Evolutionary conservation across 2,888 invertebrate species (phyloP), one percentile per base, ranked within the genome.

Genomic region (Auanema sp.): DNA sequence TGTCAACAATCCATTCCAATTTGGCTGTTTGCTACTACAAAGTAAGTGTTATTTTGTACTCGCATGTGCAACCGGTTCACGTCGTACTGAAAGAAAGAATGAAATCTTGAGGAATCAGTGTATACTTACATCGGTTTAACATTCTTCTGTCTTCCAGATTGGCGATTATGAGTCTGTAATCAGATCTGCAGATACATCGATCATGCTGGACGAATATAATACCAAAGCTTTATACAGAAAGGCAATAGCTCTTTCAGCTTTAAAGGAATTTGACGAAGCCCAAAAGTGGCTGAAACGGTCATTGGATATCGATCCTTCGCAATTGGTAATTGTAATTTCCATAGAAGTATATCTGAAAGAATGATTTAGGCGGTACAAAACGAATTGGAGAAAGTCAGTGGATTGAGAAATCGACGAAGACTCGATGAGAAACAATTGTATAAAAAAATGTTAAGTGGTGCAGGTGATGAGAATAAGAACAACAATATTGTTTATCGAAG

Each of bases 21-120:
- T 56, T 72, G 12, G 69, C 72, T 16, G 68, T 72, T 16, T 72
- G 64, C 14, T 72, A 69, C 51, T 57, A 67, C 11, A 69, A 72
- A 53, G 72, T 72, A 21, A 41, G 58, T 33, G 40, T 16, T 50
- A 25, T 21, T 16, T 8, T 33, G 33, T 33, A 33, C 33, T 33
- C 33, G n/a, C n/a, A 47, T 47, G 16, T 10, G 47, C 47, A 47
- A 47, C 33, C 33, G 33, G 33, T 47, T 47, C 47, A 21, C 21
- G 21, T 18, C 16, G 47, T 16, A 21, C 4, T 18, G 10, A 47
- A 18, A 21, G 3, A 10, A 10, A 16, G 47, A 47, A 47, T 47
- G 47, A 3, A 47, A 47, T 47, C 21, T 47, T 33, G 14, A 33
- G n/a, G 8, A 56, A 5, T n/a, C 10, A 6, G 49, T 14, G 16